phyloP scores from a whole-genome alignment of 1,140 invertebrate genomes.

The Drosophila pectinifera region DNA sequence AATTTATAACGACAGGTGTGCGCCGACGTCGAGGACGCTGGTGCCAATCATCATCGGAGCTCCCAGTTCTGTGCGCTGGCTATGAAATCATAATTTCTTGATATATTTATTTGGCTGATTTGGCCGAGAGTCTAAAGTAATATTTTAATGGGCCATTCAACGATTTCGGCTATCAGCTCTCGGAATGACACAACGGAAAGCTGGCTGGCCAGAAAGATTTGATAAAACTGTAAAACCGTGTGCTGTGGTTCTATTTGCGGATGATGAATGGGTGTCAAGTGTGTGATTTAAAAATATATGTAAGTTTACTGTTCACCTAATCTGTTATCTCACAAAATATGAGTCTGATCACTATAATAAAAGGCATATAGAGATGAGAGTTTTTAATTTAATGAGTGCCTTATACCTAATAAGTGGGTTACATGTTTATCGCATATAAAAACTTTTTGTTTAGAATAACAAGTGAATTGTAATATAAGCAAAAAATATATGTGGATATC shows the following conservation, averaged over 20 bases:
- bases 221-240: slow-evolving; percentile 21
- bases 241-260: slow-evolving; percentile 34
- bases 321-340: neutral
- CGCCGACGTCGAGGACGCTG: slow-evolving; percentile 36
- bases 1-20: slow-evolving; percentile 80
- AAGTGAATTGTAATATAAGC: neutral
- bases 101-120: slow-evolving; percentile 40
- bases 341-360: neutral
- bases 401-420: too few relatives aligned
- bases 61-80: slow-evolving; percentile 21
- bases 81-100: slow-evolving; percentile 41
- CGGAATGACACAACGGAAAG: slow-evolving; percentile 25
- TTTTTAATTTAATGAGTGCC: neutral
- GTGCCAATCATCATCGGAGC: slow-evolving; percentile 44
- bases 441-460: too few relatives aligned
- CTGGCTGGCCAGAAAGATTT: neutral
- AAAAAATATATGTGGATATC: neutral
- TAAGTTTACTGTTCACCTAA: neutral
- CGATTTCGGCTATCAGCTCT: slow-evolving; percentile 36
- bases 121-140: slow-evolving; percentile 37
- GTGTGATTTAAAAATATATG: slow-evolving; percentile 2
- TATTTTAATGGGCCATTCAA: slow-evolving; percentile 48
- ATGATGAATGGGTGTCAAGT: slow-evolving; percentile 30
- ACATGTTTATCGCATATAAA: too few relatives aligned
- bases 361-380: neutral